Conservation (phyloP, 2,113 vertebrate species). For the Leptobrachium leishanense region DNA sequence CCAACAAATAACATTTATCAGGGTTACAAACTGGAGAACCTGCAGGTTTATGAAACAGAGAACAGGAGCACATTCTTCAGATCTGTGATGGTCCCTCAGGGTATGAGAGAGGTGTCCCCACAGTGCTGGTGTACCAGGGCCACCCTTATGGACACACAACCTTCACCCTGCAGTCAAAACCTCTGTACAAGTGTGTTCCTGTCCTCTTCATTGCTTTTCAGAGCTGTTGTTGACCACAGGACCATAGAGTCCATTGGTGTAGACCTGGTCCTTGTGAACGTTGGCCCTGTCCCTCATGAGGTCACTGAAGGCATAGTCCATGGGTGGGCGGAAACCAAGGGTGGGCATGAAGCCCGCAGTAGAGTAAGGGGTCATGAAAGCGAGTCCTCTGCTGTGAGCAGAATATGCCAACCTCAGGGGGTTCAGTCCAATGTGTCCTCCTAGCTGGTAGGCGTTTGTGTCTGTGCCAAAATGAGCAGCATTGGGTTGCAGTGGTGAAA, state of each 20-base stretch:
- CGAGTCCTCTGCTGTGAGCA: constrained; percentile 92
- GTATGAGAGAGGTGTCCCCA: too few species aligned
- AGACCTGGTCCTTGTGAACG: constrained; percentile 92
- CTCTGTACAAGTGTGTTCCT: neutral
- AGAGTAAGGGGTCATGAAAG: constrained; percentile 98
- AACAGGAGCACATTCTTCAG: too few species aligned
- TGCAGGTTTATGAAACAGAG: too few species aligned
- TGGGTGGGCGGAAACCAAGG: constrained; percentile 92
- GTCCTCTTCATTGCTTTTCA: constrained; percentile 85
- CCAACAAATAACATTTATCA: too few species aligned
- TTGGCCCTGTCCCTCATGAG: constrained; percentile 93
- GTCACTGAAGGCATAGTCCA: constrained; percentile 99
- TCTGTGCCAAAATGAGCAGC: constrained; percentile 90
- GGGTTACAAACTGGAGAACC: too few species aligned
- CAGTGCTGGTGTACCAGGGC: neutral
- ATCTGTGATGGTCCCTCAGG: too few species aligned
- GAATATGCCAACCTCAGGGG: constrained; percentile 96
- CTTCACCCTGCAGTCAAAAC: neutral
- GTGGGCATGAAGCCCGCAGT: constrained; percentile 94
- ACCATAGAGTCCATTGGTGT: constrained; percentile 85
- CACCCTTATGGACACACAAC: too few species aligned
- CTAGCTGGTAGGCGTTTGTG: constrained; percentile 82
- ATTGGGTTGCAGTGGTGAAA: constrained; percentile 94
- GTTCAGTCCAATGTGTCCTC: constrained; percentile 90
- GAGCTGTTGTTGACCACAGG: constrained; percentile 92